Evolutionary conservation across 2,797 vertebrate species (phyloP), one percentile per base, ranked within the genome.

Genomic region (Kryptopterus vitreolus): DNA sequence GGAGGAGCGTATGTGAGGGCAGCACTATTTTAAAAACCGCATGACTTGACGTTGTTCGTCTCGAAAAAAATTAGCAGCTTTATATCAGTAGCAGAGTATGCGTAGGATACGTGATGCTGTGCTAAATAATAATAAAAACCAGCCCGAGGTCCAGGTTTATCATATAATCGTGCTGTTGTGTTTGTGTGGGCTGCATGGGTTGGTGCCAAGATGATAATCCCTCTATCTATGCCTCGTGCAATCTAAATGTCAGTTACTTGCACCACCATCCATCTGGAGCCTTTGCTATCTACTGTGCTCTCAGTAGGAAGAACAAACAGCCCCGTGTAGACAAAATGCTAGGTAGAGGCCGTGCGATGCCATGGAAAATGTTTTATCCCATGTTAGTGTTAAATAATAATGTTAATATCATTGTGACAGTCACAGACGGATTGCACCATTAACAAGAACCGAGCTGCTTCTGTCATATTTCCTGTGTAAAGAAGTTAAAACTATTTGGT

Each of bases 211-310:
- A 24, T 68, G 62, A 79, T 70, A 75, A 79, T 75, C 61, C 70
- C 50, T 53, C 76, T 26, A 57, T 72, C 76, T 74, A 50, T 35
- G 59, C 61, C 33, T 53, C 26, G 46, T 79, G 53, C 61, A 53
- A 62, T 82, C 55, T 55, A 79, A 82, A 82, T 82, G 81, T 82
- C 77, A 79, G 58, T 65, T 68, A 61, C 61, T 63, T 24, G 35
- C 81, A 72, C 63, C 73, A 48, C 26, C 76, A 43, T 73, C 58
- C 48, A 65, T 53, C 57, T 66, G 33, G 48, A 65, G 38, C 9
- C 35, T 65, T 63, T 57, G 26, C 48, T 78, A 48, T 78, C 78
- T 73, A 35, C 48, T 72, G 48, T 81, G 38, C 43, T 55, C 66
- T 71, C 13, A 53, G 66, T 71, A 33, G 58, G 63, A 81, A 71